Evolutionary conservation across 1,140 invertebrate genomes (phyloP), one percentile per base, ranked within the genome.

Genomic region (Zaprionus kolodkinae): DNA sequence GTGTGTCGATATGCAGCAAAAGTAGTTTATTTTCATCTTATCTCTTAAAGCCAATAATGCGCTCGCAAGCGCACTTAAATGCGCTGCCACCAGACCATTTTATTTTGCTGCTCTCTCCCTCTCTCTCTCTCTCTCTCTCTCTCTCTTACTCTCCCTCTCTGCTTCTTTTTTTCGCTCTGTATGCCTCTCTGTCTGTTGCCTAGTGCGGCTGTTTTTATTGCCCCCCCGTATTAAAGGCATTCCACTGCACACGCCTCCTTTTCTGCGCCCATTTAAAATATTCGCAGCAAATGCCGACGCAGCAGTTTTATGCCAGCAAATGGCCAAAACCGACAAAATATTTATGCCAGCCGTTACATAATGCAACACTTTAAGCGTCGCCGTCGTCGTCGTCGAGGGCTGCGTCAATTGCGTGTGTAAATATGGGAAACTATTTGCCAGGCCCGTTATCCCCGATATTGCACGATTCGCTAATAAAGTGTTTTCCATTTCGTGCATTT

Each of bases 1-100:
- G 45, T 78, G 36, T 54, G 57, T 67, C 56, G 25, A 63, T 70
- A 52, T 69, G 74, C 65, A 50, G 63, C 70, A 84, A 89, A 84
- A 89, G 85, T 88, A 89, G 85, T 88, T 89, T 88, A 88, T 88
- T 85, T 73, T 74, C 81, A 89, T 89, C 85, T 89, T 89, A 89
- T 89, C 85, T 85, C 81, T 89, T 89, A 85, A 89, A 89, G 85
- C 85, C 85, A 89, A 89, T 89, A 89, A 89, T 89, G 72, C 85
- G 75, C 76, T 85, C 66, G 63, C 77, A 87, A 89, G 84, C 84
- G 63, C 84, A 81, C 81, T 88, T 89, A 88, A 89, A 84, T 89
- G 80, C 71, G 68, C 62, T 72, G 85, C 74, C 74, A 72, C 50
- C 78, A 70, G 38, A 59, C 38, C 73, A 72, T 76, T 76, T 78